A percentile compares a stretch with the other conserved stretches of the same genome.
phyloP scores from a whole-genome alignment of 2,888 invertebrate species.

The Drosophila macrospina region DNA sequence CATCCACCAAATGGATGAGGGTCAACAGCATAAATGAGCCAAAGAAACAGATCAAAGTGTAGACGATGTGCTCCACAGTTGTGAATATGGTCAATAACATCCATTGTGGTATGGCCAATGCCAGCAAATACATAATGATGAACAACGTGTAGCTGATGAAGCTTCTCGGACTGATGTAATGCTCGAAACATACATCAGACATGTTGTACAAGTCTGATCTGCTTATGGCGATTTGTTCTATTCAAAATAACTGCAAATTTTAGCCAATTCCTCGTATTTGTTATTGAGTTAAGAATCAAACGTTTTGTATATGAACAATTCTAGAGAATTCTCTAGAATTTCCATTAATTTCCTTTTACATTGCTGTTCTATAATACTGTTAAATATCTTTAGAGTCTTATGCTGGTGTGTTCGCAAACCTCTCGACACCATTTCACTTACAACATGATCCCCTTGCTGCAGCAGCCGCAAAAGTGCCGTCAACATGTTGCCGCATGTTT shows the following conservation, averaged over 20 bases:
- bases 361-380: too few species aligned
- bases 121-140: background rate
- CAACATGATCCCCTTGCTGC: constrained; percentile 22
- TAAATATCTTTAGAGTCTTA: constrained; percentile 3
- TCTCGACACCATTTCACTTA: constrained; percentile 50
- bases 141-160: constrained; percentile 27
- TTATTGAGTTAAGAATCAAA: background rate
- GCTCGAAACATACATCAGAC: constrained; percentile 3
- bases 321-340: too few species aligned
- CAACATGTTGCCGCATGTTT: constrained; percentile 52
- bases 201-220: constrained; percentile 11
- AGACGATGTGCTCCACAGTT: constrained; percentile 22
- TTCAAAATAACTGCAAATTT: background rate
- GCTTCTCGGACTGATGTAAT: background rate
- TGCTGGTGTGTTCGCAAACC: constrained; percentile 19
- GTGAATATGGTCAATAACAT: constrained; percentile 38
- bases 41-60: constrained; percentile 26
- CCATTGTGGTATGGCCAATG: constrained; percentile 56
- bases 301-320: background rate
- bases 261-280: background rate
- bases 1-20: constrained; percentile 30
- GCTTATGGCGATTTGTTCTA: background rate
- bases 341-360: too few species aligned
- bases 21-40: constrained; percentile 36
- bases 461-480: constrained; percentile 70